Conservation (phyloP, 2,888 invertebrate species). For the Oscheius onirici region DNA sequence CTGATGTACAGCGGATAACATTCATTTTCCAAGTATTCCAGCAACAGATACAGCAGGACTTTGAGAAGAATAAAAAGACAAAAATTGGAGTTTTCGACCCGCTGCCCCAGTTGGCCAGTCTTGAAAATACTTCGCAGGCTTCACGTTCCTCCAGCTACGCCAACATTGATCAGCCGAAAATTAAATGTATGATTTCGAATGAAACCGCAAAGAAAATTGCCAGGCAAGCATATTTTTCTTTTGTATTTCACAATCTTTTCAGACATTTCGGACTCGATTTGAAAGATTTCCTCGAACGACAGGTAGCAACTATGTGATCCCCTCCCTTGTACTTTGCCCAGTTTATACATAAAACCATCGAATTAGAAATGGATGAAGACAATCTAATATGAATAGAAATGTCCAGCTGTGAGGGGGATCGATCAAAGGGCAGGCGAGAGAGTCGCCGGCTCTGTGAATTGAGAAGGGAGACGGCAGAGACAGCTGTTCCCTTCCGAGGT, state of each 20-base stretch:
- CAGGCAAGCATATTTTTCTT: background rate
- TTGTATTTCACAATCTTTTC: background rate
- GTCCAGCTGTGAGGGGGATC: conserved; percentile 28
- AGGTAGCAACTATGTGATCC: background rate
- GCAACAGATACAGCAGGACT: background rate
- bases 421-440: conserved; percentile 3
- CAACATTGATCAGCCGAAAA: conserved; percentile 23
- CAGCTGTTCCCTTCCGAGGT: background rate
- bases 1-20: conserved; percentile 24
- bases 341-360: background rate
- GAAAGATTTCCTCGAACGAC: conserved; percentile 19
- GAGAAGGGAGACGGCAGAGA: conserved; percentile 2
- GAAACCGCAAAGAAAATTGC: conserved; percentile 24
- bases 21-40: conserved; percentile 22
- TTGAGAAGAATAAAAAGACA: background rate
- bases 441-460: background rate
- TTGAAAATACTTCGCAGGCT: background rate
- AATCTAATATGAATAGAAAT: conserved; percentile 21
- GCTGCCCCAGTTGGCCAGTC: conserved; percentile 10
- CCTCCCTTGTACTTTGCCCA: background rate
- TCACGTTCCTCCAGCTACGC: conserved; percentile 13
- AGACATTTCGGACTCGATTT: conserved; percentile 7
- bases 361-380: background rate
- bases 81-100: background rate
- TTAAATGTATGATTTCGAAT: conserved; percentile 18